A percentile compares a stretch with the other conserved stretches of the same genome.
Evolutionary conservation across 2,797 vertebrate genomes (phyloP).

Genomic region (Halcyon chelicuti): DNA sequence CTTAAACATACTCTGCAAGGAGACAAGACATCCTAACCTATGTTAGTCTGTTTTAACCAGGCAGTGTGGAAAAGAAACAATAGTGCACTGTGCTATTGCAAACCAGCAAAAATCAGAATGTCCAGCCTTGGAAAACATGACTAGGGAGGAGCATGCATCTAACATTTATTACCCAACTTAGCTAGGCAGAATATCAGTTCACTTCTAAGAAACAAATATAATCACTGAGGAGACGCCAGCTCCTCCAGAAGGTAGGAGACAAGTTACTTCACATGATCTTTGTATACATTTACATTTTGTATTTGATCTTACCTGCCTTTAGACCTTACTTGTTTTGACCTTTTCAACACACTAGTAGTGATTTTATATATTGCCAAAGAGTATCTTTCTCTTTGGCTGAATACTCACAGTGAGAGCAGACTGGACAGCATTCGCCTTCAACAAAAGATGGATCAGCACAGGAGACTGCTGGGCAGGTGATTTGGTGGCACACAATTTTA

Average conservation of each 20-base stretch:
- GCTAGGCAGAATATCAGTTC: not conserved
- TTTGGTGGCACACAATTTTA: constrained; percentile 94
- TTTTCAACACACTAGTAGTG: not conserved
- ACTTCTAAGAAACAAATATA: not conserved
- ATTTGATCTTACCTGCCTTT: not conserved
- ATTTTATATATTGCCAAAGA: not conserved
- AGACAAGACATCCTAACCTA: not conserved
- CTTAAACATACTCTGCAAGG: not conserved
- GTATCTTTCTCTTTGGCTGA: not conserved
- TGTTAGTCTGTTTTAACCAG: not conserved
- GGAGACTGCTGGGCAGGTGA: constrained; percentile 92
- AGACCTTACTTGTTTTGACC: not conserved
- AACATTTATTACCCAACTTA: not conserved
- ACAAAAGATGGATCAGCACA: constrained; percentile 90
- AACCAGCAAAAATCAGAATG: not conserved
- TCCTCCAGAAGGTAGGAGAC: not conserved
- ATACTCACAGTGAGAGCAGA: constrained; percentile 89
- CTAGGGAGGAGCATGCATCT: not conserved
- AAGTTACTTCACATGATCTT: not conserved
- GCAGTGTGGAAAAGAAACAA: not conserved
- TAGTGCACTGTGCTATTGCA: not conserved
- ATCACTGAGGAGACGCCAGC: not conserved
- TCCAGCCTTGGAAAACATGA: not conserved
- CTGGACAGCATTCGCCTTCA: constrained; percentile 94
- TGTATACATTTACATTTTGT: not conserved